Conservation (phyloP, 2,797 vertebrate species). For the Melanotaenia parkinsoni region DNA sequence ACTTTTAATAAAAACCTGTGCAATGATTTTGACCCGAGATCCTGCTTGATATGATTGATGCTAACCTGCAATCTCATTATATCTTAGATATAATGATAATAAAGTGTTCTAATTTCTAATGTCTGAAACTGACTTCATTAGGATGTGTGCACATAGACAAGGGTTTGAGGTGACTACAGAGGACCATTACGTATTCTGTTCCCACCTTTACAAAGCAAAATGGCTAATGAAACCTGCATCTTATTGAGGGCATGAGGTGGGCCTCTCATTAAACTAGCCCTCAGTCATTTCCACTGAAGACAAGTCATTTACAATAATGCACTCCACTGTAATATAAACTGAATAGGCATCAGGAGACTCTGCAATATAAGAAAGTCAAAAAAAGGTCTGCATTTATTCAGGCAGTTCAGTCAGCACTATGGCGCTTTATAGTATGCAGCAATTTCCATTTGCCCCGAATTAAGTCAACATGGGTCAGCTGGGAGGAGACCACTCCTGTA, state of each 20-base stretch:
- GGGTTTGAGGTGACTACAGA: constrained; percentile 29
- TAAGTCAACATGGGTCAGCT: constrained; percentile 47
- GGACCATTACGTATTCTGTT: constrained; percentile 57
- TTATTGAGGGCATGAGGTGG: constrained; percentile 51
- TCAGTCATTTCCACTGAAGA: constrained; percentile 54
- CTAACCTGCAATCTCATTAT: no score
- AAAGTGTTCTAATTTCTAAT: neutral
- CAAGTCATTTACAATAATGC: constrained; percentile 66
- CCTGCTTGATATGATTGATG: constrained; percentile 5
- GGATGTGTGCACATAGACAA: neutral
- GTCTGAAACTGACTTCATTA: constrained; percentile 35
- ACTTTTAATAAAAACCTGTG: constrained; percentile 48
- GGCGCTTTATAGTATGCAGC: constrained; percentile 69
- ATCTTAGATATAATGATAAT: no score
- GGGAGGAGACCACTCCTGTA: constrained; percentile 49
- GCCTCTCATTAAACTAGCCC: constrained; percentile 66
- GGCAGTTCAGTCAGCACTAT: constrained; percentile 40
- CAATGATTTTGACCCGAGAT: constrained; percentile 47
- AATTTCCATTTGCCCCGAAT: constrained; percentile 57
- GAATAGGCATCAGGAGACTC: constrained; percentile 64
- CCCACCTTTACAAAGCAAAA: constrained; percentile 58
- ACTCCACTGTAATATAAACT: constrained; percentile 69
- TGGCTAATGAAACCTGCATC: constrained; percentile 58
- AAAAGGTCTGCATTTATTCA: constrained; percentile 61
- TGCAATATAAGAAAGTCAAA: constrained; percentile 58